A percentile compares a stretch with the other conserved stretches of the same genome.
phyloP scores from a whole-genome alignment of 2,113 vertebrate species.

The Leptobrachium ailaonicum region DNA sequence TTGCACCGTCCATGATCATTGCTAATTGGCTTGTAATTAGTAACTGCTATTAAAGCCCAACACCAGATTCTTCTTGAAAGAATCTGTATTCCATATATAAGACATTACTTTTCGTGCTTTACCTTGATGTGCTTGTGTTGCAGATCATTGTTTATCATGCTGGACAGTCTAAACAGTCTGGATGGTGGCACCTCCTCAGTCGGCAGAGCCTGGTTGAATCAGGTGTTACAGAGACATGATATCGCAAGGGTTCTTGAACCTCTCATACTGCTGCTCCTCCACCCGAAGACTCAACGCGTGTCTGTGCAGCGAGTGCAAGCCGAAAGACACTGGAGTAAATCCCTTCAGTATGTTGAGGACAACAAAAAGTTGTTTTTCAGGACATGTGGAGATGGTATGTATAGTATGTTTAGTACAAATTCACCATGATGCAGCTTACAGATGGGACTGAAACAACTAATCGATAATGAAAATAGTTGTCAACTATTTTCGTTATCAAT shows the following conservation, averaged over 20 bases:
- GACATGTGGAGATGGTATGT: constrained; percentile 80
- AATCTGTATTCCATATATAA: too few relatives aligned
- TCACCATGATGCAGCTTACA: too few relatives aligned
- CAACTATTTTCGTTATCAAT: too few relatives aligned
- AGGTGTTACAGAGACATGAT: constrained; percentile 96
- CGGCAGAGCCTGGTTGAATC: constrained; percentile 94
- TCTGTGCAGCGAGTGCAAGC: constrained; percentile 94
- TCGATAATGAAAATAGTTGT: too few relatives aligned
- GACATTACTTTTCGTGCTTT: too few relatives aligned
- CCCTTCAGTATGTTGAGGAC: constrained; percentile 63
- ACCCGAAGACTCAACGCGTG: constrained; percentile 95
- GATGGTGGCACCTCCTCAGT: constrained; percentile 93
- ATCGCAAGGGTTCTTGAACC: constrained; percentile 95
- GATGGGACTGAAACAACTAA: too few relatives aligned
- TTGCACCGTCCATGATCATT: too few relatives aligned
- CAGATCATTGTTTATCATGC: constrained; percentile 97
- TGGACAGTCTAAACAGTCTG: constrained; percentile 92
- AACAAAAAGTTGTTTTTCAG: constrained; percentile 71
- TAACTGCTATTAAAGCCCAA: too few relatives aligned
- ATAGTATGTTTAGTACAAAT: not conserved
- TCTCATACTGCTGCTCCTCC: constrained; percentile 88
- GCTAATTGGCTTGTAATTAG: too few relatives aligned
- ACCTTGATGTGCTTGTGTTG: constrained; percentile 7
- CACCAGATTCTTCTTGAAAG: too few relatives aligned
- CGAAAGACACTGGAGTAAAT: constrained; percentile 83